Evolutionary conservation across 2,888 invertebrate genomes (phyloP), one percentile per base, ranked within the genome.

Genomic region (Hirudinaria manillensis): DNA sequence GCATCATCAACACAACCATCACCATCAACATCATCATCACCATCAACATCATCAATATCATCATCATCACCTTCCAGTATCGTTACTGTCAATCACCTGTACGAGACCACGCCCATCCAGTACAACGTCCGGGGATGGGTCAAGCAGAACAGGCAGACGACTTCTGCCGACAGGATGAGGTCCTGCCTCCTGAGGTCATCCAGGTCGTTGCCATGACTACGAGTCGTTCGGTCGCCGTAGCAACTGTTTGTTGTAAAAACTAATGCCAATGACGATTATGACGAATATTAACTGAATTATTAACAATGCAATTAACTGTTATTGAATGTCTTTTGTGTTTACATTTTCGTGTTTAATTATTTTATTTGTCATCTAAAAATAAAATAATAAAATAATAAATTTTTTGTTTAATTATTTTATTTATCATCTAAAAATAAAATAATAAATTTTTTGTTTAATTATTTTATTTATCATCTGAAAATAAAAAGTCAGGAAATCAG

Each of bases 61-160:
- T 16, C 34, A 72, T 27, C 56, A 56, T 61, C 61, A n/a, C n/a
- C 72, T 38, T 24, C 24, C 32, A 32, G 27, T 53, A 16, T n/a
- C 61, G 19, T 61, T 10, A 27, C 24, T 19, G 10, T 61, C 24
- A 72, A n/a, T 13, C 72, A 72, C 19, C n/a, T 72, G 56, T 36
- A 56, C 32, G 72, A 34, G 36, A 29, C 34, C 6, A 56, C 3
- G 21, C 72, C 56, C 4, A 24, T 72, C 29, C 36, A 55, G 7
- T 72, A 72, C 36, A 36, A 72, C 56, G 55, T 72, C 29, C 72
- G 27, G 34, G 72, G 56, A 61, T 72, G 55, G 72, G 55, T 72
- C 19, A 72, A 56, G 55, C 32, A 34, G 7, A 72, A 55, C 27
- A 53, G 36, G 27, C 72, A 72, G 36, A 24, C 34, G n/a, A 29